Evolutionary conservation across 2,113 vertebrate species (phyloP), one percentile per base, ranked within the genome.

Genomic region (Lepisosteus osseus): DNA sequence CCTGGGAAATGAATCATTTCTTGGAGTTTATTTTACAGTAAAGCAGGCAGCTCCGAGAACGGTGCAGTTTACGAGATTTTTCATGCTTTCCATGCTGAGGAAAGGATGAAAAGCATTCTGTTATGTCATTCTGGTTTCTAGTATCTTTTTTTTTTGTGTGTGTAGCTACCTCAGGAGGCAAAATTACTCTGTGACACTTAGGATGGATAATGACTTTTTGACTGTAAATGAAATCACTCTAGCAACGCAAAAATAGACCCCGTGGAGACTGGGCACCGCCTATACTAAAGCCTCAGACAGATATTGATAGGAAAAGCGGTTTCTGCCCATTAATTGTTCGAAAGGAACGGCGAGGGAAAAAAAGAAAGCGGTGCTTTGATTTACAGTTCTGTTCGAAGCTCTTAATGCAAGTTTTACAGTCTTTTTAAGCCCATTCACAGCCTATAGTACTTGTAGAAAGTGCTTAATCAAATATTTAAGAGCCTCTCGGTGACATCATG

Each of bases 401-500:
- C 64, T 67, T 77, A 80, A 79, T 78, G 78, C 64, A 74, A 65
- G 68, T 77, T 82, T 81, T 80, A 78, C 73, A 74, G 75, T 63
- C 75, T 68, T 75, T 76, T 65, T 74, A 78, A 72, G 68, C 77
- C 56, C 70, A 14, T 3, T 65, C 15, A 61, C 55, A 61, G 76
- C 70, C 75, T 44, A 45, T 47, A 63, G 68, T 66, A 80, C 69
- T 73, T 59, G 75, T 71, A 74, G 74, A 78, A 74, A 74, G 72
- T 76, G 73, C 69, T 72, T 80, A 74, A 77, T 84, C 77, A 84
- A 82, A 84, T 80, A 82, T 84, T 84, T 77, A 84, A 82, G 73
- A 71, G 78, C 68, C 69, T 78, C 70, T 78, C 70, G 70, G 78
- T 84, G 80, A 84, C 82, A 84, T 82, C 75, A 82, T 76, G 72